Base-by-base conservation (phyloP, 2,113 vertebrate species). In the Alectura lathami region DNA sequence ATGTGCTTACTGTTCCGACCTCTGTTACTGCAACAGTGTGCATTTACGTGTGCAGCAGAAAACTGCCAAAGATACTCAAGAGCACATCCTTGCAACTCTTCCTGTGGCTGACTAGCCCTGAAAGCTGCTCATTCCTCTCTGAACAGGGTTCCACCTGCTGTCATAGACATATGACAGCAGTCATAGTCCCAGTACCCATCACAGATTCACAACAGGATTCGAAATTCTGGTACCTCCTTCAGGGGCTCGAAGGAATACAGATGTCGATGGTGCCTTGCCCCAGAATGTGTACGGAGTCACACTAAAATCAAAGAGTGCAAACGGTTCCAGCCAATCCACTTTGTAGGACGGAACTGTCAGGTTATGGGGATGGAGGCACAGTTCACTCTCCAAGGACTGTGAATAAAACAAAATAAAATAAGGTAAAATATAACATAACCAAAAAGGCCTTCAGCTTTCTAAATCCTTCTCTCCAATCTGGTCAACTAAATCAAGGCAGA, bases 201-300 rank as follows among this genome's bases (percentile, higher is more conserved):
- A 57, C 3, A 91, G 3, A 1, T 2, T 17, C 91, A 24, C 21
- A 91, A 48, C 10, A 17, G 13, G 32, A 75, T 56, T 60, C 83
- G 90, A 91, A 91, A 88, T 38, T 42, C 32, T 21, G 36, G 24
- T 98, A 98, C 98, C 98, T 98, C 91, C 95, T 96, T 97, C 95
- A 73, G 98, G 97, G 42, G 97, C 95, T 93, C 24, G 83, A 90
- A 98, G 96, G 43, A 70, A 83, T 27, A 96, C 50, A 77, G 93
- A 95, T 69, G 97, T 97, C 64, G 85, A 85, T 76, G 95, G 84
- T 45, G 97, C 98, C 68, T 96, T 98, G 74, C 97, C 97, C 98
- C 98, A 98, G 83, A 98, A 97, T 5, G 98, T 98, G 66, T 97
- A 98, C 2, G 98, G 98, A 76, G 95, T 98, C 45, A 98, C 97